phyloP scores from a whole-genome alignment of 2,888 invertebrate genomes.

The Archaeoteleia sp. region DNA sequence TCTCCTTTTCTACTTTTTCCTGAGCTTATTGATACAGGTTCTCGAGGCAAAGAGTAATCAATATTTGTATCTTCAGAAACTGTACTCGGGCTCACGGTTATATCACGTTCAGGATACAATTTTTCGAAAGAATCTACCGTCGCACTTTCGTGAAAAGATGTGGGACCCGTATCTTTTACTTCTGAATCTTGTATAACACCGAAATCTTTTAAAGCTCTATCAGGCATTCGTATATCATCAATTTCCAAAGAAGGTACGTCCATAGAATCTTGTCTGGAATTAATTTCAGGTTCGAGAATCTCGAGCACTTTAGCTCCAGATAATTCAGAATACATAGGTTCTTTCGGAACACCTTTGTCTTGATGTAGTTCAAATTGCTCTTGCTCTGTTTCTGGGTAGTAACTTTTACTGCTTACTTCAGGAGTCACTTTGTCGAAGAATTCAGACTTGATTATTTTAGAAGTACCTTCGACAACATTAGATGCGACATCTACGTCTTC shows the following conservation, averaged over 20 bases:
- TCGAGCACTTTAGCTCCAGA: slow-evolving; percentile 66
- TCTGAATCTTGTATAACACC: slow-evolving; percentile 50
- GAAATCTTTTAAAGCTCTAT: slow-evolving; percentile 56
- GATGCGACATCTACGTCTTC: slow-evolving; percentile 63
- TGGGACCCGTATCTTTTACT: slow-evolving; percentile 50
- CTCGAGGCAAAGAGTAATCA: slow-evolving; percentile 61
- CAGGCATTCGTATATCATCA: slow-evolving; percentile 63
- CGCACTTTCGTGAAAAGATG: slow-evolving; percentile 64
- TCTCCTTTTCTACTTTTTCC: slow-evolving; percentile 58
- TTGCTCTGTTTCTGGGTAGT: slow-evolving; percentile 40
- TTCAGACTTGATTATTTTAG: slow-evolving; percentile 42
- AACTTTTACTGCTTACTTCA: slow-evolving; percentile 39
- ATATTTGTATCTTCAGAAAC: slow-evolving; percentile 64
- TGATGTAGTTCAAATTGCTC: slow-evolving; percentile 20
- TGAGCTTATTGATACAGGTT: slow-evolving; percentile 45
- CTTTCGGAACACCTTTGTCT: slow-evolving; percentile 30
- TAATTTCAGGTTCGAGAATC: slow-evolving; percentile 63
- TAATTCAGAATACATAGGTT: slow-evolving; percentile 52
- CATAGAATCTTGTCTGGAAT: slow-evolving; percentile 65
- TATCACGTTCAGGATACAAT: slow-evolving; percentile 63
- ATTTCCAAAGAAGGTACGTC: slow-evolving; percentile 68
- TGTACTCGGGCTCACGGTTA: slow-evolving; percentile 64
- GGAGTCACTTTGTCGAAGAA: slow-evolving; percentile 39
- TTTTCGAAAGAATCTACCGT: slow-evolving; percentile 66
- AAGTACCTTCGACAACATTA: slow-evolving; percentile 54